These are phyloP conservation scores for Crotophaga sulcirostris DNA, from an alignment of 2,113 vertebrate species.

Conservation along the genomic window DNA sequence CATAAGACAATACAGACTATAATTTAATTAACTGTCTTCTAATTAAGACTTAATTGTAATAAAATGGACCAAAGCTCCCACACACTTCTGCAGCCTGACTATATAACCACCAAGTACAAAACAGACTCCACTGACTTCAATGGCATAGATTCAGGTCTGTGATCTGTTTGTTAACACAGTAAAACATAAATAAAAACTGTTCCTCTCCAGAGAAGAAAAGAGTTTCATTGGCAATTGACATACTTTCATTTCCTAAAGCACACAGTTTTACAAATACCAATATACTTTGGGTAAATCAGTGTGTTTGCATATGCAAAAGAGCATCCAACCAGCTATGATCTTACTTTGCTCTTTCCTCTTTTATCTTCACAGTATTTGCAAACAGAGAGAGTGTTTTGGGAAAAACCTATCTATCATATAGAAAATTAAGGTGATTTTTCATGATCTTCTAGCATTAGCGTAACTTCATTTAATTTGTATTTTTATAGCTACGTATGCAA, in stretches of 20 bases:
- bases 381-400: background rate
- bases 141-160: background rate
- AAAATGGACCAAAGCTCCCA: background rate
- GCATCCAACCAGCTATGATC: background rate
- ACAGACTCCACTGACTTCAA: background rate
- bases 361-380: background rate
- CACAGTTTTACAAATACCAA: conserved; percentile 27
- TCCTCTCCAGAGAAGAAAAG: background rate
- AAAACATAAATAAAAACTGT: background rate
- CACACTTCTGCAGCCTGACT: background rate
- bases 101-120: background rate
- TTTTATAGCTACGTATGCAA: background rate
- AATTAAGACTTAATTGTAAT: background rate
- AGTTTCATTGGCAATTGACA: background rate
- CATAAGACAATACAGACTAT: background rate
- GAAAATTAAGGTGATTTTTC: background rate
- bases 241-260: background rate
- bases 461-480: background rate
- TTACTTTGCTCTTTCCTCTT: background rate
- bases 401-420: background rate
- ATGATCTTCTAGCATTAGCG: background rate
- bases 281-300: background rate
- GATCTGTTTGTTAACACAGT: background rate
- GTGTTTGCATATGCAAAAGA: conserved; percentile 30
- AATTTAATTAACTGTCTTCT: background rate